These are phyloP conservation scores for Hylyphantes graminicola DNA, from an alignment of 1,140 invertebrate genomes.

Conservation along the genomic window DNA sequence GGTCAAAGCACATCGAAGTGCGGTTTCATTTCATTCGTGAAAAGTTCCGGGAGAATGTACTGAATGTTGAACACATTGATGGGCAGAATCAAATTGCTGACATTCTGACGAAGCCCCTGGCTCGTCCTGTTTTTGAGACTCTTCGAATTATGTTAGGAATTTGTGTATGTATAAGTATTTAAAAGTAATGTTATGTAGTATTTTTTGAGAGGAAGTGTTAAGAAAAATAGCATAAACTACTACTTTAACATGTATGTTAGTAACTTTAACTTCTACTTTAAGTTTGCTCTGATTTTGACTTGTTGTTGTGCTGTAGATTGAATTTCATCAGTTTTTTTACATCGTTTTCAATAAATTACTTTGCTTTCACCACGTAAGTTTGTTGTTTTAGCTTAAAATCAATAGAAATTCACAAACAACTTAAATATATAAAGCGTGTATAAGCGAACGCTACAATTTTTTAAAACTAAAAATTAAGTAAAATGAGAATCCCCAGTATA, in stretches of 20 bases:
- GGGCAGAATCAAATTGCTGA: slow-evolving; percentile 54
- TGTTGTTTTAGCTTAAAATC: too few relatives aligned
- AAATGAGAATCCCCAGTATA: too few relatives aligned
- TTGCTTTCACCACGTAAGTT: too few relatives aligned
- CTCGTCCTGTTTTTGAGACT: not conserved
- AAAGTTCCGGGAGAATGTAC: slow-evolving; percentile 56
- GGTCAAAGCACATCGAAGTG: slow-evolving; percentile 44
- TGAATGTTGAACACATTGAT: slow-evolving; percentile 21
- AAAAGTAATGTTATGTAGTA: not conserved
- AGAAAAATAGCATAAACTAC: not conserved
- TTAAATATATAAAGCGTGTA: too few relatives aligned
- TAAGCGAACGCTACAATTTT: too few relatives aligned
- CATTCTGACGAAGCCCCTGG: slow-evolving; percentile 57
- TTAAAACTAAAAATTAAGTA: too few relatives aligned
- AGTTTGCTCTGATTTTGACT: too few relatives aligned
- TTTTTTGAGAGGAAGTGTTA: slow-evolving; percentile 9
- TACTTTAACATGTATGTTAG: not conserved
- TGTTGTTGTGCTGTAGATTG: too few relatives aligned
- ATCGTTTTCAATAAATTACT: too few relatives aligned
- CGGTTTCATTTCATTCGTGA: slow-evolving; percentile 65
- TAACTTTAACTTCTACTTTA: too few relatives aligned
- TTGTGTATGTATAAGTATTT: not conserved
- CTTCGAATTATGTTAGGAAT: slow-evolving; percentile 23
- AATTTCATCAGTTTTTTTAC: too few relatives aligned
- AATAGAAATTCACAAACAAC: too few relatives aligned